Conservation (phyloP, 2,888 invertebrate genomes). For the Lordiphosa andalusiaca region DNA sequence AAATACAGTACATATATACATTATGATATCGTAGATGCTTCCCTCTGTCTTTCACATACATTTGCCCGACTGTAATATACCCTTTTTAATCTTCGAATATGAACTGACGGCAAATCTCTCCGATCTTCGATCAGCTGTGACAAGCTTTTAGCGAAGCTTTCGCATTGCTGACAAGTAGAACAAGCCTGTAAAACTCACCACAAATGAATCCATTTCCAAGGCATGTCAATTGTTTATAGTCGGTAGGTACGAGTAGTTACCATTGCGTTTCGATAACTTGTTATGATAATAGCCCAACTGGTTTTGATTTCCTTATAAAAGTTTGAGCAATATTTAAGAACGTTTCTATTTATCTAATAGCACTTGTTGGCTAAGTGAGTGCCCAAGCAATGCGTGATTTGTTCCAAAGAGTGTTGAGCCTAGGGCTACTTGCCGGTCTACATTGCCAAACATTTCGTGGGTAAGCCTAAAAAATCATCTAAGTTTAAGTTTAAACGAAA, state of each 20-base stretch:
- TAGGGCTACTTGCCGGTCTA: conserved; percentile 22
- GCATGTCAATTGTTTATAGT: no score
- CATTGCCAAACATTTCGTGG: conserved; percentile 39
- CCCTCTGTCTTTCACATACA: no score
- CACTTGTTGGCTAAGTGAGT: conserved; percentile 25
- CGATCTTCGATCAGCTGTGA: background rate
- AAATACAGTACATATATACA: no score
- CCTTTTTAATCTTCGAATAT: no score
- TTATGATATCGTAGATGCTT: no score
- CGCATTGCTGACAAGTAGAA: no score
- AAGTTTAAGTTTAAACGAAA: no score
- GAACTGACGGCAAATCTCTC: no score
- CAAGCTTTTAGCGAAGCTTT: conserved; percentile 3
- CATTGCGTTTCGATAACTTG: conserved; percentile 18
- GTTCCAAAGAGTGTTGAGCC: conserved; percentile 12
- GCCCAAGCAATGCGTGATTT: conserved; percentile 30
- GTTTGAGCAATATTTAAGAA: conserved; percentile 2
- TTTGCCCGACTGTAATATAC: no score
- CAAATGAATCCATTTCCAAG: no score
- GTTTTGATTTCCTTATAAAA: conserved; percentile 27
- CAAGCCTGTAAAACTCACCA: no score
- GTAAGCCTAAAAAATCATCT: background rate
- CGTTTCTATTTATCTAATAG: conserved; percentile 17
- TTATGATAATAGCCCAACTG: conserved; percentile 31
- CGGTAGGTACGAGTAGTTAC: no score